Evolutionary conservation across 1,140 invertebrate species (phyloP).

Genomic region (Pseudomyrmex cubaensis): DNA sequence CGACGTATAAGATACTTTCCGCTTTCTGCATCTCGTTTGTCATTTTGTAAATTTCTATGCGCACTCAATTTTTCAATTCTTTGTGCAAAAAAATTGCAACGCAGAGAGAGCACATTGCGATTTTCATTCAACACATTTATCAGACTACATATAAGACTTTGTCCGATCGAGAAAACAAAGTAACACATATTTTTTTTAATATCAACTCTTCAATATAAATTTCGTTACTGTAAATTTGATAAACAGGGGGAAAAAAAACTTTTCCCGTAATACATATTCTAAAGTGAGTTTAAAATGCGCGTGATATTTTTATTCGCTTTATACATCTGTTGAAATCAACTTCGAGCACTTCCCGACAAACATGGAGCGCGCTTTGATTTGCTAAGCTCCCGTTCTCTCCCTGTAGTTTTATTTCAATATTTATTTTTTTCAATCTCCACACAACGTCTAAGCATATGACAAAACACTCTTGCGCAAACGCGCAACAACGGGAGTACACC

Average conservation of each 20-base stretch:
- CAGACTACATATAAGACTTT: background rate
- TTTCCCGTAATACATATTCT: background rate
- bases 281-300: background rate
- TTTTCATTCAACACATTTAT: conserved; percentile 48
- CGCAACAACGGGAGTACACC: conserved; percentile 8
- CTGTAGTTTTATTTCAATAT: conserved; percentile 41
- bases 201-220: too few species aligned
- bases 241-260: background rate
- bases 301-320: background rate
- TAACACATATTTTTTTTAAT: background rate
- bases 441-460: conserved; percentile 57
- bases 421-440: conserved; percentile 21
- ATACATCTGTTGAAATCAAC: conserved; percentile 46
- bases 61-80: conserved; percentile 54
- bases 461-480: conserved; percentile 61
- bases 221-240: too few species aligned
- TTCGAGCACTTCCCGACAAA: conserved; percentile 20
- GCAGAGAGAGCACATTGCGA: conserved; percentile 48
- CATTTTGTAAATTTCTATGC: conserved; percentile 55
- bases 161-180: conserved; percentile 30
- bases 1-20: conserved; percentile 46
- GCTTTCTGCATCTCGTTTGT: conserved; percentile 39
- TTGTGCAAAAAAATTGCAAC: conserved; percentile 47
- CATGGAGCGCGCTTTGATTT: conserved; percentile 45
- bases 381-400: conserved; percentile 29